phyloP scores from a whole-genome alignment of 1,140 invertebrate genomes.

The Neuroterus valhalla region DNA sequence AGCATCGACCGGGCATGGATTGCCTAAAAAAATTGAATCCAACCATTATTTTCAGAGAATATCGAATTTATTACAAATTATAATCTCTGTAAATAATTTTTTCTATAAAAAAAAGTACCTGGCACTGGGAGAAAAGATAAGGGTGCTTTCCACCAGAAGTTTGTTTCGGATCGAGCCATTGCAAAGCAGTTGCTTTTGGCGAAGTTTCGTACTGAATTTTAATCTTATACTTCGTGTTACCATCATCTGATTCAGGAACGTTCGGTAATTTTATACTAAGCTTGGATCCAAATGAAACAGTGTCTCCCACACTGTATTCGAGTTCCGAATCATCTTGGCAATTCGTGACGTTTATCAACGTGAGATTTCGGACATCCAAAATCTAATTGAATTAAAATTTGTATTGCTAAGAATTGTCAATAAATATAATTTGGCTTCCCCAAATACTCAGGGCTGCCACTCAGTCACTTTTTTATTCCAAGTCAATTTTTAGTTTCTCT shows the following conservation, averaged over 20 bases:
- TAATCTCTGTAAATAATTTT: slow-evolving; percentile 28
- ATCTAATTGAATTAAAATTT: slow-evolving; percentile 75
- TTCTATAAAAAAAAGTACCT: slow-evolving; percentile 75
- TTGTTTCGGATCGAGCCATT: slow-evolving; percentile 92
- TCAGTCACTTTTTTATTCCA: too few species aligned
- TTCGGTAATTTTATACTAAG: slow-evolving; percentile 83
- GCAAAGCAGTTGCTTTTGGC: slow-evolving; percentile 86
- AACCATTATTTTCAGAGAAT: slow-evolving; percentile 35
- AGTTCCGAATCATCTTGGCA: slow-evolving; percentile 77
- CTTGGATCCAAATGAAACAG: slow-evolving; percentile 85
- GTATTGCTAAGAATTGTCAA: background rate
- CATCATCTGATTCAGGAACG: slow-evolving; percentile 49
- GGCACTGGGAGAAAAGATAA: slow-evolving; percentile 94
- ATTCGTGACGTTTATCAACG: slow-evolving; percentile 78
- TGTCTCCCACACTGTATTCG: slow-evolving; percentile 79
- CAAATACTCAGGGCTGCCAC: background rate
- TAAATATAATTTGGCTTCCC: slow-evolving; percentile 17
- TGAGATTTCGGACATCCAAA: slow-evolving; percentile 85
- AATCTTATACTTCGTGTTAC: slow-evolving; percentile 74
- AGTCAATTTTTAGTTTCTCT: too few species aligned
- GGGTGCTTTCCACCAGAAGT: slow-evolving; percentile 91
- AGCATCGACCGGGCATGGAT: slow-evolving; percentile 92
- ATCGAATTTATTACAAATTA: slow-evolving; percentile 34
- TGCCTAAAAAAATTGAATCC: slow-evolving; percentile 77
- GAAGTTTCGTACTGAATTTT: slow-evolving; percentile 85